Evolutionary conservation across 1,140 invertebrate genomes (phyloP), one percentile per base, ranked within the genome.

Genomic region (Pygmarrhopalites habei): DNA sequence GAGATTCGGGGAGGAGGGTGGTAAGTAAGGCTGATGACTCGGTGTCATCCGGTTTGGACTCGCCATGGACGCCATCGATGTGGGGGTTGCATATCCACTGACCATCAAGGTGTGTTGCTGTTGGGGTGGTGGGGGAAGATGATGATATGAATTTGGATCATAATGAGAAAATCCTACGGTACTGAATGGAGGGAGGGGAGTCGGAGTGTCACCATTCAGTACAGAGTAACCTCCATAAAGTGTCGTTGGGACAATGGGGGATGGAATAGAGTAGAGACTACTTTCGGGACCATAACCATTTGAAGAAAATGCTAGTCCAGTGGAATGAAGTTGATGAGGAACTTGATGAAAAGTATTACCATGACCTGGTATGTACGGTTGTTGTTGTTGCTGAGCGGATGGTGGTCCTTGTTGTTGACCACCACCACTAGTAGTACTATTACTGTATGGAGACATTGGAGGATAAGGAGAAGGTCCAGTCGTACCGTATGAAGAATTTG

Each of bases 201-300:
- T 63, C n/a, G n/a, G n/a, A 43, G 14, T 56, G 12, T 62, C 62
- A 21, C 59, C 60, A 55, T 51, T 58, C 15, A 39, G 23, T 17
- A 43, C 43, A 19, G 29, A 72, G 67, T 79, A 77, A 15, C 43
- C 43, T 70, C 79, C 79, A 73, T 79, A 81, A 72, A 78, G 73
- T 74, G 80, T 77, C 73, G 77, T 76, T 67, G 81, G 79, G 71
- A 84, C 80, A 32, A 68, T 32, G 19, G 67, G 28, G 29, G 23
- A 52, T 19, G 49, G 56, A 26, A 46, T 23, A 17, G 46, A 32
- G 21, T 47, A 65, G 21, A 26, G 32, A 32, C 17, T 41, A 25
- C 28, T 26, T 19, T 49, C 57, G 35, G 64, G 58, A 43, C 26
- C 39, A 46, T 46, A 55, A 41, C 64, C 64, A 44, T 65, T 65